phyloP scores from a whole-genome alignment of 1,140 invertebrate genomes.

The Drosophila tristis region DNA sequence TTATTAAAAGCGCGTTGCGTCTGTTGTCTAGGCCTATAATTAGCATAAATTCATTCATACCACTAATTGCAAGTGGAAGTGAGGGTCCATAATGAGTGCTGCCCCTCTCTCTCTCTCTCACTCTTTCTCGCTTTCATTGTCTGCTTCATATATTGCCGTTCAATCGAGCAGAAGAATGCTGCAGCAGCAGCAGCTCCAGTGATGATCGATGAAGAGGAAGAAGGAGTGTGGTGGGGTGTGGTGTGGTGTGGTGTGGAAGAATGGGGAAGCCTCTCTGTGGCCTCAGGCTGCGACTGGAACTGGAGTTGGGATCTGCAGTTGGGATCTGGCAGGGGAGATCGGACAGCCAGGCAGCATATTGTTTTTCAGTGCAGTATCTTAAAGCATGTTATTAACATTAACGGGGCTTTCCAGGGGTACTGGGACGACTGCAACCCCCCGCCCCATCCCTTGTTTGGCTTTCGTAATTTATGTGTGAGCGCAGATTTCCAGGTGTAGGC shows the following conservation, averaged over 20 bases:
- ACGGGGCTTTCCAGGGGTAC: constrained; percentile 51
- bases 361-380: constrained; percentile 63
- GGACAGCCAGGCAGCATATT: constrained; percentile 36
- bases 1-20: constrained; percentile 81
- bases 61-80: constrained; percentile 79
- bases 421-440: constrained; percentile 4
- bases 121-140: not conserved
- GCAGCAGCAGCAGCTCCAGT: constrained; percentile 4
- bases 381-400: constrained; percentile 75
- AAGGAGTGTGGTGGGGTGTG: not conserved
- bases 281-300: not conserved
- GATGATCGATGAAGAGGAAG: not conserved
- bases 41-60: constrained; percentile 81
- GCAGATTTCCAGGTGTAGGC: constrained; percentile 34
- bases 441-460: constrained; percentile 58
- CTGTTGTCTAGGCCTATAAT: constrained; percentile 67
- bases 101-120: constrained; percentile 34
- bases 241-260: no score
- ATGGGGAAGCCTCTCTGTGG: no score
- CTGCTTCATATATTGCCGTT: constrained; percentile 22
- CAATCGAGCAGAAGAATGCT: constrained; percentile 57
- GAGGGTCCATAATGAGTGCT: constrained; percentile 72
- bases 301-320: not conserved
- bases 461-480: constrained; percentile 80
- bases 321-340: constrained; percentile 3